A percentile compares a stretch with the other conserved stretches of the same genome.
Conservation (phyloP, 2,113 vertebrate species). For the Aspiorhynchus laticeps region DNA sequence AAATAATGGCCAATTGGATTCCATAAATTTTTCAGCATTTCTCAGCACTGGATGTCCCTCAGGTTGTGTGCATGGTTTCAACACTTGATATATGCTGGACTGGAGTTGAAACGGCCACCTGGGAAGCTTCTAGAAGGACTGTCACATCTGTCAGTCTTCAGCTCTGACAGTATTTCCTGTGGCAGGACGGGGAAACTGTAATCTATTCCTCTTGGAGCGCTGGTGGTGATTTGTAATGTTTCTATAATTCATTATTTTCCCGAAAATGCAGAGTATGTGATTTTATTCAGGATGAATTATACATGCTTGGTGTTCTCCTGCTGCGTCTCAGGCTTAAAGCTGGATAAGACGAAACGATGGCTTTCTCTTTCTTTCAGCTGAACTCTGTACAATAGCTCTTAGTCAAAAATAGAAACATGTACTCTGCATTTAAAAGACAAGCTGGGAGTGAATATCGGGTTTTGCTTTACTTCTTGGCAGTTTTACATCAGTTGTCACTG, state of each 20-base stretch:
- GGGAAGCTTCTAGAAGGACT: constrained; percentile 1
- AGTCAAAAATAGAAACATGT: constrained; percentile 35
- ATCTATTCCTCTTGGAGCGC: constrained; percentile 12
- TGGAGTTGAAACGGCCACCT: neutral
- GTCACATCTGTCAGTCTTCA: neutral
- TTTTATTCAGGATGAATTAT: constrained; percentile 43
- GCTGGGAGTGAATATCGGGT: neutral
- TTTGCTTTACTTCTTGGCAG: neutral
- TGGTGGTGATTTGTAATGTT: constrained; percentile 38
- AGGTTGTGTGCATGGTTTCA: neutral
- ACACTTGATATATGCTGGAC: neutral
- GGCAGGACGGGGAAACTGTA: neutral
- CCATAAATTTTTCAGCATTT: constrained; percentile 17
- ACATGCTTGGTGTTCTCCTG: constrained; percentile 19
- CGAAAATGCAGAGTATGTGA: constrained; percentile 30
- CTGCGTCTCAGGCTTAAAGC: constrained; percentile 17
- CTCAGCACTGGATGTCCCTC: constrained; percentile 8
- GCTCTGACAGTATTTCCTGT: neutral
- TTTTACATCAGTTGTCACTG: neutral
- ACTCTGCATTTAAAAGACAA: constrained; percentile 15
- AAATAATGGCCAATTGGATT: constrained; percentile 33
- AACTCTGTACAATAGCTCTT: neutral
- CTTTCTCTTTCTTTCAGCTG: neutral
- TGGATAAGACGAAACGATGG: neutral
- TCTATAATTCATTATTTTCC: constrained; percentile 29